Conservation (phyloP, 2,888 invertebrate species). For the Metalampra italica region DNA sequence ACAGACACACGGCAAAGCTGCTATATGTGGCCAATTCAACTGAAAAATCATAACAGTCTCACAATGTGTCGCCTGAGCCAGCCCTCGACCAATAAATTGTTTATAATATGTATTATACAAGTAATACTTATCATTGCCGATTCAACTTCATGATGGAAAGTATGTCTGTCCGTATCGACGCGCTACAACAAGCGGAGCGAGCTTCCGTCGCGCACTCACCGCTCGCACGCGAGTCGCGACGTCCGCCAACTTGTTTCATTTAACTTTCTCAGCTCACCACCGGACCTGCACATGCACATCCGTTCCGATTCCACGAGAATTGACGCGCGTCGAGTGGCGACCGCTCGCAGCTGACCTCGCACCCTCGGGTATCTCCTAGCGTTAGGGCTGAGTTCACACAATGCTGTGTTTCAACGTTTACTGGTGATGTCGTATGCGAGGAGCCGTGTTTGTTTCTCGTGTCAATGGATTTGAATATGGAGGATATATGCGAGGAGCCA, state of each 20-base stretch:
- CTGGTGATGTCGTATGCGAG: not conserved
- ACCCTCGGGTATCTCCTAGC: not conserved
- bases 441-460: not conserved
- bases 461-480: not conserved
- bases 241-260: constrained; percentile 4
- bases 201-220: not conserved
- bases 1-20: no score
- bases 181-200: not conserved
- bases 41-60: no score
- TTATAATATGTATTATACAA: no score
- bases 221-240: not conserved
- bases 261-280: constrained; percentile 2
- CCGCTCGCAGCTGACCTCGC: not conserved
- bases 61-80: no score
- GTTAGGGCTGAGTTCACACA: not conserved
- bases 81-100: no score
- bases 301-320: constrained; percentile 6
- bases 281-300: constrained; percentile 11
- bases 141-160: not conserved
- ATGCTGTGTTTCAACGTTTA: not conserved
- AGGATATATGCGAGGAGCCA: not conserved
- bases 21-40: no score
- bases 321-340: constrained; percentile 1
- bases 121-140: not conserved
- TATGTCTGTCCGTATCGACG: no score